These are phyloP conservation scores for Parnassius apollo DNA, from an alignment of 2,888 invertebrate species.

Conservation along the genomic window DNA sequence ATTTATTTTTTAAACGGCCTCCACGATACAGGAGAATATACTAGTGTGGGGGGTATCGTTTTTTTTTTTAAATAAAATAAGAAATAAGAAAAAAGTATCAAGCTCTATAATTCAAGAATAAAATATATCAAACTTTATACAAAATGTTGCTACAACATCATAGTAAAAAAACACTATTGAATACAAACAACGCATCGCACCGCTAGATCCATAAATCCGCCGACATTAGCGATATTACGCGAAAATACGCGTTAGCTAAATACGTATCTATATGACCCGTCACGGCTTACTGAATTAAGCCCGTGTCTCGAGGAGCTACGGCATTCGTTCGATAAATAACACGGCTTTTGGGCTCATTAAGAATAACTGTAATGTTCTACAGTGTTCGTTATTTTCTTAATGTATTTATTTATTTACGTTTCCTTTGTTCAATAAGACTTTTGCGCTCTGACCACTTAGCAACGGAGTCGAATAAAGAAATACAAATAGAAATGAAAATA, in stretches of 20 bases:
- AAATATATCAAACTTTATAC: too few relatives aligned
- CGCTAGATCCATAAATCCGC: constrained; percentile 8
- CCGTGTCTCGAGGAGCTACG: constrained; percentile 4
- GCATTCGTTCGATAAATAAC: constrained; percentile 17
- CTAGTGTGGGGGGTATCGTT: too few relatives aligned
- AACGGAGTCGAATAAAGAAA: too few relatives aligned
- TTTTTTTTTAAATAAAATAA: too few relatives aligned
- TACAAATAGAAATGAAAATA: too few relatives aligned
- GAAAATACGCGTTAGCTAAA: constrained; percentile 11
- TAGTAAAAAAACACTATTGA: constrained; percentile 1
- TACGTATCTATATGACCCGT: constrained; percentile 8
- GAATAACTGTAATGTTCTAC: constrained; percentile 12
- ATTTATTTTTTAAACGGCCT: too few relatives aligned
- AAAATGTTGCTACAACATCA: background rate
- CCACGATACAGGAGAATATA: too few relatives aligned
- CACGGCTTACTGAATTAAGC: constrained; percentile 12
- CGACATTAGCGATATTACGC: constrained; percentile 9
- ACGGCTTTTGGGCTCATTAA: constrained; percentile 11
- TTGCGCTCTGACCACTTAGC: too few relatives aligned
- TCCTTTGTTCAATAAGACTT: too few relatives aligned
- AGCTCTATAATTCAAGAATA: too few relatives aligned
- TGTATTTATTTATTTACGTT: too few relatives aligned
- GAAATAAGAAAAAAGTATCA: too few relatives aligned
- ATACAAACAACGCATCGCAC: constrained; percentile 10
- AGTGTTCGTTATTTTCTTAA: background rate